These are phyloP conservation scores for Ariopsis seemanni DNA, from an alignment of 2,113 vertebrate species.

Conservation along the genomic window DNA sequence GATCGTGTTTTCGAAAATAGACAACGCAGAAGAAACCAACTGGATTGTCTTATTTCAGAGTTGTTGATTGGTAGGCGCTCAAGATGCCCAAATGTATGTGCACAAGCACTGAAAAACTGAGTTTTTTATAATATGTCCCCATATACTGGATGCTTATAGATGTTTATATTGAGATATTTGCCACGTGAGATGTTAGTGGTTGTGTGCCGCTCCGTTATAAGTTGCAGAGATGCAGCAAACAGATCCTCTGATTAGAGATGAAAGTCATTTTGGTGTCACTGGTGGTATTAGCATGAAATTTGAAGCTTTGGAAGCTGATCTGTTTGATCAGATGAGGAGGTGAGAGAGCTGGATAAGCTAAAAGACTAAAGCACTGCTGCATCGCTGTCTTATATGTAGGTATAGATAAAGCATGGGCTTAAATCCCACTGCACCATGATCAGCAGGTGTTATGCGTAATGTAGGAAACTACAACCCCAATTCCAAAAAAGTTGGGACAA, in stretches of 20 bases:
- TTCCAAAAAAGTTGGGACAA: too few species aligned
- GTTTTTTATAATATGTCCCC: too few species aligned
- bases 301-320: background rate
- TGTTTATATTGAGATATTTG: background rate
- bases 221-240: background rate
- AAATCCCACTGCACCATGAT: background rate
- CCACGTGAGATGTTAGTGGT: background rate
- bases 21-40: too few species aligned
- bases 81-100: too few species aligned
- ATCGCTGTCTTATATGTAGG: background rate
- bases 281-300: background rate
- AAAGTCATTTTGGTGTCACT: background rate
- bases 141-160: background rate
- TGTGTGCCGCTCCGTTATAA: background rate
- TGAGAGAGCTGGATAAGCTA: background rate
- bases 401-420: background rate
- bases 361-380: background rate
- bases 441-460: background rate
- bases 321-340: conserved; percentile 1
- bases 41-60: too few species aligned
- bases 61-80: too few species aligned
- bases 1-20: too few species aligned
- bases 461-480: background rate
- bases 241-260: background rate
- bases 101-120: too few species aligned